Percentiles rank a stretch among this genome's conserved stretches.
Conservation (phyloP, 2,797 vertebrate species). For the Halcyon leucocephala region DNA sequence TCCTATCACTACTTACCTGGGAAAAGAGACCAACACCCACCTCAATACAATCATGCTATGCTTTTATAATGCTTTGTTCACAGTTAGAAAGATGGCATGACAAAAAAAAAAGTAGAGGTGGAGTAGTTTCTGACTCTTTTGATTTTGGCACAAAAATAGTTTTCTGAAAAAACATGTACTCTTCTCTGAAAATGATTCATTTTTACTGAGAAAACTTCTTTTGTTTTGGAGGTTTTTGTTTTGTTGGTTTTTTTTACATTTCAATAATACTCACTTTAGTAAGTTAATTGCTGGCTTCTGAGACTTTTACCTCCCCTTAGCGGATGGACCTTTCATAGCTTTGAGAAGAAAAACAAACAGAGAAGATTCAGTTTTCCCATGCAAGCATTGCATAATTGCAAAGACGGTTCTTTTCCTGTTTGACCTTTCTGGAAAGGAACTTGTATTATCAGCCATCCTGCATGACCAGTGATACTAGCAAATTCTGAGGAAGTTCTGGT, state of each 20-base stretch:
- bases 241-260: background rate
- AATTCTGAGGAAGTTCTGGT: constrained; percentile 52
- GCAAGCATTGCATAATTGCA: background rate
- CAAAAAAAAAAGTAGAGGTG: background rate
- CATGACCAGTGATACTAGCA: background rate
- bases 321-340: background rate
- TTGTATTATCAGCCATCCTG: constrained; percentile 27
- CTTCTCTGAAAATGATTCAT: background rate
- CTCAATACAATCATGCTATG: background rate
- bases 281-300: background rate
- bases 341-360: background rate
- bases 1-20: too few species aligned
- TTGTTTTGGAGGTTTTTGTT: background rate
- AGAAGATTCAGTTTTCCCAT: background rate
- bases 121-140: background rate
- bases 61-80: background rate
- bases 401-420: constrained; percentile 11
- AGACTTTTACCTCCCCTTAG: background rate
- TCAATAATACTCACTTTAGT: background rate
- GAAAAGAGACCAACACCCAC: too few species aligned
- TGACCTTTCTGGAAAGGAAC: background rate
- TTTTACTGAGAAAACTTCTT: background rate
- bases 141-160: background rate
- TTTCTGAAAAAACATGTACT: background rate
- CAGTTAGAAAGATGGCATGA: background rate